phyloP scores from a whole-genome alignment of 2,888 invertebrate species.

The Himalopsyche kuldschensis region DNA sequence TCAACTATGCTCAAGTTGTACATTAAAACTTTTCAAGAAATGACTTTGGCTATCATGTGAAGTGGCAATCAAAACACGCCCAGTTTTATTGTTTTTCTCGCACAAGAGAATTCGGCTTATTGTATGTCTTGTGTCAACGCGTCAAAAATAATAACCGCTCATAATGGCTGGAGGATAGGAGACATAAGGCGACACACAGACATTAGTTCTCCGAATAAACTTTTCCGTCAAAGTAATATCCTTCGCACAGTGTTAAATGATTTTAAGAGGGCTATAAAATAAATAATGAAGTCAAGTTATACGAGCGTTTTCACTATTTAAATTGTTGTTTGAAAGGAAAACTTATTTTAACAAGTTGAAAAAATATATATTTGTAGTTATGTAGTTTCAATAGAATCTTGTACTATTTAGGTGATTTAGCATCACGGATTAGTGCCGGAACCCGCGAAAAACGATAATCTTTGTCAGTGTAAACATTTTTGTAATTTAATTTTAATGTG shows the following conservation, averaged over 20 bases:
- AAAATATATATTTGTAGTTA: no score
- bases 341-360: no score
- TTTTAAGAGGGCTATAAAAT: neutral
- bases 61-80: neutral
- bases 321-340: no score
- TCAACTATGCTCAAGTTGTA: neutral
- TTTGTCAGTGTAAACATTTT: no score
- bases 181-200: neutral
- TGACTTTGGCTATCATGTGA: neutral
- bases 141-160: slow-evolving; percentile 8
- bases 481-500: no score
- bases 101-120: neutral
- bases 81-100: neutral
- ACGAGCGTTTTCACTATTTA: no score
- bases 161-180: neutral
- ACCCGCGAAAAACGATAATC: no score
- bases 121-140: neutral
- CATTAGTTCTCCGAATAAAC: neutral
- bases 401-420: no score
- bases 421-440: no score
- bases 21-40: neutral
- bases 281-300: no score
- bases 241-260: neutral
- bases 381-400: no score
- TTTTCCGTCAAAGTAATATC: neutral